Conservation (phyloP, 1,140 invertebrate genomes). For the Rhizoglyphus robini region DNA sequence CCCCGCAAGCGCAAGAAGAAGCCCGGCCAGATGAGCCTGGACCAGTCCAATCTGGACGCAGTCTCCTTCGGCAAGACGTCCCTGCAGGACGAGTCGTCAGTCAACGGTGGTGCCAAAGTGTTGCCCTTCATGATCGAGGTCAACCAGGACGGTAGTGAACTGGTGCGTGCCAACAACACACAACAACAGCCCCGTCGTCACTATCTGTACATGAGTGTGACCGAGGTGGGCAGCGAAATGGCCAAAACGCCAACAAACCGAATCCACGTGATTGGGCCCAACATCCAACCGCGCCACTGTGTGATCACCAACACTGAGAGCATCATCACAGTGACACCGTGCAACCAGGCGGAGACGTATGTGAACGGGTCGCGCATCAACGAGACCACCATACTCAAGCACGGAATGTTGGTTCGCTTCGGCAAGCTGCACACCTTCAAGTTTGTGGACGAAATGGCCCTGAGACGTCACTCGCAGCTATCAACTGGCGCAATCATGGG, state of each 20-base stretch:
- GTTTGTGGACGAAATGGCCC: constrained; percentile 82
- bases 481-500: neutral
- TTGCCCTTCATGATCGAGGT: constrained; percentile 13
- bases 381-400: constrained; percentile 78
- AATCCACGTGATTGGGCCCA: constrained; percentile 49
- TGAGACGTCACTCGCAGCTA: constrained; percentile 41
- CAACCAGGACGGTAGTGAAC: constrained; percentile 45
- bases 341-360: constrained; percentile 76
- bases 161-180: constrained; percentile 27
- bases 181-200: constrained; percentile 35
- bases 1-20: constrained; percentile 82
- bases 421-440: constrained; percentile 75
- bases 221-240: constrained; percentile 52
- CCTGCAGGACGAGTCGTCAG: constrained; percentile 29
- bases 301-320: constrained; percentile 78
- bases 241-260: constrained; percentile 23
- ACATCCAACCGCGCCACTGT: constrained; percentile 79
- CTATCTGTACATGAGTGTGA: constrained; percentile 51
- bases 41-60: constrained; percentile 40
- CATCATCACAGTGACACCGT: constrained; percentile 82
- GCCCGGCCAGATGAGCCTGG: constrained; percentile 40
- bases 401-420: constrained; percentile 39
- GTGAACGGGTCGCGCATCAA: constrained; percentile 80
- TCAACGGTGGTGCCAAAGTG: neutral
- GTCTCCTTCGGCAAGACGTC: constrained; percentile 30